phyloP scores from a whole-genome alignment of 2,888 invertebrate species.

The Hypena proboscidalis region DNA sequence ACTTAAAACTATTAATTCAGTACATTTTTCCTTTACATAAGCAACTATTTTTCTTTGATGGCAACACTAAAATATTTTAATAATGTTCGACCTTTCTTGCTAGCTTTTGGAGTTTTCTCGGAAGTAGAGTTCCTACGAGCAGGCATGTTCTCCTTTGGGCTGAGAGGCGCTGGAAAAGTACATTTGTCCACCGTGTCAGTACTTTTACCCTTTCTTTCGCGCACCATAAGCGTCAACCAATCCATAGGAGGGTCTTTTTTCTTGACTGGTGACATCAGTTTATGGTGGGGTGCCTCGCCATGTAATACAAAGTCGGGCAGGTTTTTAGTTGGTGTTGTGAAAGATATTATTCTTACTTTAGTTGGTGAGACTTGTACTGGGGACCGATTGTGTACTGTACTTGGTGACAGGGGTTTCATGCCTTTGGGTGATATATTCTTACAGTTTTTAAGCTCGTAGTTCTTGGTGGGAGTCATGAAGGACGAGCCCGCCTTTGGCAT shows the following conservation, averaged over 20 bases:
- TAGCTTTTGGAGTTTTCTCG: constrained; percentile 57
- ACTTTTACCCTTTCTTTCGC: constrained; percentile 48
- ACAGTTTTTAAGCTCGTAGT: constrained; percentile 55
- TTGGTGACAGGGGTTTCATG: constrained; percentile 51
- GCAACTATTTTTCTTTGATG: constrained; percentile 50
- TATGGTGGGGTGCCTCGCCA: constrained; percentile 91
- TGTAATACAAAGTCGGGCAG: constrained; percentile 91
- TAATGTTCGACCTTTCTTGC: constrained; percentile 58
- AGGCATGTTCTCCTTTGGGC: constrained; percentile 61
- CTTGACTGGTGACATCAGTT: constrained; percentile 88
- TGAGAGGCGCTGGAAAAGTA: constrained; percentile 42
- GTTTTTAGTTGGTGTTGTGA: constrained; percentile 87
- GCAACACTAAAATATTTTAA: constrained; percentile 69
- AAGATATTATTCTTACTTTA: constrained; percentile 54
- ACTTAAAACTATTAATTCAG: constrained; percentile 38
- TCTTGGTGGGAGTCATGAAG: constrained; percentile 69
- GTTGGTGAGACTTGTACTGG: constrained; percentile 53
- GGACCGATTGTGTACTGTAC: constrained; percentile 37
- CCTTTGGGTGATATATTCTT: constrained; percentile 59
- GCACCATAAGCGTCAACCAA: constrained; percentile 86
- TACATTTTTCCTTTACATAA: constrained; percentile 24
- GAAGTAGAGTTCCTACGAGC: constrained; percentile 56
- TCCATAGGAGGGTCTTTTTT: constrained; percentile 87
- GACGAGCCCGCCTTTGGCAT: constrained; percentile 59
- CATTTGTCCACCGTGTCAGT: constrained; percentile 22